Conservation (phyloP, 2,797 vertebrate species). For the Nothura maculosa region DNA sequence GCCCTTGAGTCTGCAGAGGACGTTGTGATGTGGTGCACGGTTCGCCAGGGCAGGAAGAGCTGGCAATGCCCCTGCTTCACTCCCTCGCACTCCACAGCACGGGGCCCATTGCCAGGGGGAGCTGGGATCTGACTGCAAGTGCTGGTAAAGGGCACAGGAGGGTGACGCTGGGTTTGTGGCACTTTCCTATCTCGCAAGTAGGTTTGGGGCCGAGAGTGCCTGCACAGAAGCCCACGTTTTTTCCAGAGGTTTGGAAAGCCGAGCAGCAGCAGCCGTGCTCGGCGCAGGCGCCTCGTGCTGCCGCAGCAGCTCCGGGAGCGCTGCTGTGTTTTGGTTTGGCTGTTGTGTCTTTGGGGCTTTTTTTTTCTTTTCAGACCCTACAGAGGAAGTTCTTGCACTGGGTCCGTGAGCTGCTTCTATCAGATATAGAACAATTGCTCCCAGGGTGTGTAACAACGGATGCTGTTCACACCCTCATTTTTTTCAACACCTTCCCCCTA, state of each 20-base stretch:
- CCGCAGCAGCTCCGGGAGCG: background rate
- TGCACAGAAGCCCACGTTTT: accelerated
- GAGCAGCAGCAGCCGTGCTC: background rate
- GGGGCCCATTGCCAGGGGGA: accelerated
- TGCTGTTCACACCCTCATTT: constrained; percentile 70
- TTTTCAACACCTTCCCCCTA: constrained; percentile 50
- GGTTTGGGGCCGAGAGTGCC: background rate
- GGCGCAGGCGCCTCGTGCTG: background rate
- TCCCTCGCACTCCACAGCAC: background rate
- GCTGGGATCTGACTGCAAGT: background rate
- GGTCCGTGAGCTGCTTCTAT: constrained; percentile 21
- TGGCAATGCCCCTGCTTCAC: background rate
- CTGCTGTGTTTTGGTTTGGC: constrained; percentile 61
- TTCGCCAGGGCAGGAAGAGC: background rate
- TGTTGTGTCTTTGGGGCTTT: background rate
- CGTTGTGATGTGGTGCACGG: accelerated
- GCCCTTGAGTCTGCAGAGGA: background rate
- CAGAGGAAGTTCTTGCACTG: constrained; percentile 66
- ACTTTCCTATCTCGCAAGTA: accelerated
- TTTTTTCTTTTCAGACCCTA: background rate
- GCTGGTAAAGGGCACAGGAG: background rate
- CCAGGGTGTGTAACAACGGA: constrained; percentile 68
- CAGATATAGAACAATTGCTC: constrained; percentile 54
- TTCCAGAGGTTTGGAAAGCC: background rate
- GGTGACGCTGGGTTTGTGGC: background rate